Percentiles rank a stretch among this genome's conserved stretches.
Conservation (phyloP, 2,113 vertebrate species). For the Struthio camelus region DNA sequence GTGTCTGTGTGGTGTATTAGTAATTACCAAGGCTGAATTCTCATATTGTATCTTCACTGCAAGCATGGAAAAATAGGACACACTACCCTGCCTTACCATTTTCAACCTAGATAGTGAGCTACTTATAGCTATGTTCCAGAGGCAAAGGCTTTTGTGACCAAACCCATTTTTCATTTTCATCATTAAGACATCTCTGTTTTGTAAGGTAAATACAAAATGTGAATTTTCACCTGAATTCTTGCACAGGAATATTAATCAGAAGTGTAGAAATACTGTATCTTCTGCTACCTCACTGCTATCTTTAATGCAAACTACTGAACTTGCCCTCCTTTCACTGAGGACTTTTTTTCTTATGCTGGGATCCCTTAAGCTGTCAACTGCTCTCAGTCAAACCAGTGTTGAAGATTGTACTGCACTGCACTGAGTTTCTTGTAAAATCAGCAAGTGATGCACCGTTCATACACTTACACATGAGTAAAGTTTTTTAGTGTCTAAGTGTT, state of each 20-base stretch:
- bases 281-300: not conserved
- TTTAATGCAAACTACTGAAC: not conserved
- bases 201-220: constrained; percentile 38
- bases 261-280: not conserved
- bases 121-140: constrained; percentile 68
- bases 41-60: constrained; percentile 89
- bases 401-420: not conserved
- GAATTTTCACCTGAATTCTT: constrained; percentile 46
- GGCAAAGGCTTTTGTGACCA: constrained; percentile 72
- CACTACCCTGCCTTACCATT: constrained; percentile 70
- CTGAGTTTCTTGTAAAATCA: not conserved
- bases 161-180: constrained; percentile 68
- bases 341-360: not conserved
- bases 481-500: not conserved
- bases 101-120: constrained; percentile 78
- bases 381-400: not conserved
- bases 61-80: constrained; percentile 82
- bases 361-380: not conserved
- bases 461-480: not conserved
- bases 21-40: constrained; percentile 94
- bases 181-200: constrained; percentile 45
- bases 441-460: not conserved
- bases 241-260: not conserved
- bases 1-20: constrained; percentile 90
- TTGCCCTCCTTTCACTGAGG: not conserved